Conservation (phyloP, 92 coral and sea anemone genomes). For the Siderastrea radians region DNA sequence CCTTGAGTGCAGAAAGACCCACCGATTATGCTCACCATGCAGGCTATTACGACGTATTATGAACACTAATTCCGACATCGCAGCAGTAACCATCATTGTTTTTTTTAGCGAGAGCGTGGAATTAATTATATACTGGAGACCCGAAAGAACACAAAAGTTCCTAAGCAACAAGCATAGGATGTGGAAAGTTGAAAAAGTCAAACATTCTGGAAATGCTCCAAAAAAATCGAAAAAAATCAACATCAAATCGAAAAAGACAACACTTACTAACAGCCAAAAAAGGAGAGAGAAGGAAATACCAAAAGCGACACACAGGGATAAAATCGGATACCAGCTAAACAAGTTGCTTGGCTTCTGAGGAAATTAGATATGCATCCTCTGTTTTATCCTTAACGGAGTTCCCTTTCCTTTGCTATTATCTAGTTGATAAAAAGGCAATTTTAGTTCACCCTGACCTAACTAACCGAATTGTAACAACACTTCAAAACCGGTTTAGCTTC, state of each 20-base stretch:
- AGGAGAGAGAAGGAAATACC: too few relatives aligned
- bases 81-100: too few relatives aligned
- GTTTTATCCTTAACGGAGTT: neutral
- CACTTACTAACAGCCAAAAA: too few relatives aligned
- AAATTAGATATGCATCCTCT: too few relatives aligned
- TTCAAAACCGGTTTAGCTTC: neutral
- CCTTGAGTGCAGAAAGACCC: neutral
- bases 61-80: too few relatives aligned
- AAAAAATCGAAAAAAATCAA: neutral
- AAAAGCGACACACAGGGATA: too few relatives aligned
- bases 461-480: neutral
- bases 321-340: too few relatives aligned
- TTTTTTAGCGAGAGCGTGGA: neutral
- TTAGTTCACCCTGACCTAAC: too few relatives aligned
- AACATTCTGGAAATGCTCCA: too few relatives aligned
- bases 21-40: too few relatives aligned
- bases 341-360: neutral
- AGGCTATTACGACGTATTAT: too few relatives aligned
- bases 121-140: neutral
- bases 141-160: slow-evolving; percentile 2
- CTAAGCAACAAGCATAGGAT: slow-evolving; percentile 7
- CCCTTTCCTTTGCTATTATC: neutral
- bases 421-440: neutral
- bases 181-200: neutral
- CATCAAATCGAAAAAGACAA: too few relatives aligned